Evolutionary conservation across 2,888 invertebrate genomes (phyloP).

Genomic region (Pollenia labialis): DNA sequence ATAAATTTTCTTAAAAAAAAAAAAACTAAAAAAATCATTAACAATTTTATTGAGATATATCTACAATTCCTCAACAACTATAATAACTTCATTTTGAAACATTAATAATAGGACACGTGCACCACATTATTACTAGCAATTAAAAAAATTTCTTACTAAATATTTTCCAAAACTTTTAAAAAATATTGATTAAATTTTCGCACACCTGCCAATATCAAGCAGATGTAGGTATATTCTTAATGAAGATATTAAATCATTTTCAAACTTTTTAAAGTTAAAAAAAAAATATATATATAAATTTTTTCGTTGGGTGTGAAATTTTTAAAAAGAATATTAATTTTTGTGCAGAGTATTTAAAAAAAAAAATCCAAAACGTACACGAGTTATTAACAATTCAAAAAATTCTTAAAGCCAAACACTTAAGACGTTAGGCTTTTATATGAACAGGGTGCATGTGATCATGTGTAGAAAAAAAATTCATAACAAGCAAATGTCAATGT

Average conservation of each 20-base stretch:
- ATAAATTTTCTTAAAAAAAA: too few relatives aligned
- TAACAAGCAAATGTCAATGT: slow-evolving; percentile 64
- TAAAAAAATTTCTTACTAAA: slow-evolving; percentile 11
- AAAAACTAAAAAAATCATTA: too few relatives aligned
- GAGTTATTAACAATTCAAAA: slow-evolving; percentile 63
- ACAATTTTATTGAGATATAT: too few relatives aligned
- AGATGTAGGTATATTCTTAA: slow-evolving; percentile 54
- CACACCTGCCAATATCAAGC: slow-evolving; percentile 52
- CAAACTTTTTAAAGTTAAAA: slow-evolving; percentile 36
- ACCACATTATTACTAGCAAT: neutral
- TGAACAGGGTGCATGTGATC: too few relatives aligned
- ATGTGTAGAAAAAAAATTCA: neutral
- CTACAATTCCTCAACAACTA: neutral
- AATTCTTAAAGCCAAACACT: slow-evolving; percentile 48
- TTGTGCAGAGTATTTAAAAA: slow-evolving; percentile 14
- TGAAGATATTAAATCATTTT: slow-evolving; percentile 69
- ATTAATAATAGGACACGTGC: neutral
- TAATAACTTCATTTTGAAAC: neutral
- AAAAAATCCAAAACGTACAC: slow-evolving; percentile 40
- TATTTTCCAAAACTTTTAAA: neutral
- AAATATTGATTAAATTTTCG: slow-evolving; percentile 1
- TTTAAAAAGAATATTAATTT: slow-evolving; percentile 71
- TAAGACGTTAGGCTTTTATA: neutral
- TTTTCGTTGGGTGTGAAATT: slow-evolving; percentile 63
- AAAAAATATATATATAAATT: slow-evolving; percentile 34